phyloP scores from a whole-genome alignment of 53 echinoderm and acorn worm genomes.

The Antedon mediterranea region DNA sequence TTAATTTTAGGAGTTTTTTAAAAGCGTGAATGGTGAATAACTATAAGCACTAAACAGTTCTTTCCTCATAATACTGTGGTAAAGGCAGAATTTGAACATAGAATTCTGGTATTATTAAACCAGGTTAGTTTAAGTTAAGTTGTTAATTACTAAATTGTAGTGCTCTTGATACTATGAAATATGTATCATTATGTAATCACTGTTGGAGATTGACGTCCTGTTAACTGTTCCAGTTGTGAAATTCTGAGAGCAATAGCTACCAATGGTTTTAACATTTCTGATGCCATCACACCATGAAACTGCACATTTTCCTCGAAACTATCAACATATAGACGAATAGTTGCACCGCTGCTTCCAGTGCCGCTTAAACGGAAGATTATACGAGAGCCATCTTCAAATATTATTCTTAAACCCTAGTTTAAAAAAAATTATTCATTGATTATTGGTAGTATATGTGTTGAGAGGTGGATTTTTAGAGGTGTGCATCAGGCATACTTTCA shows the following conservation, averaged over 20 bases:
- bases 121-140: too few relatives aligned
- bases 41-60: too few relatives aligned
- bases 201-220: slow-evolving; percentile 66
- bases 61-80: too few relatives aligned
- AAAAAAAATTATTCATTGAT: not conserved
- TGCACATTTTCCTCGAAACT: slow-evolving; percentile 57
- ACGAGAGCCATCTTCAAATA: slow-evolving; percentile 77
- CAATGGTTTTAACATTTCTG: slow-evolving; percentile 56
- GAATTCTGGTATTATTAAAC: too few relatives aligned
- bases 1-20: too few relatives aligned
- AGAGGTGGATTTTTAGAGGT: too few relatives aligned
- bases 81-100: too few relatives aligned
- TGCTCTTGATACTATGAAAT: too few relatives aligned
- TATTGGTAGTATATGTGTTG: not conserved
- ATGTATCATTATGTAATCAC: slow-evolving; percentile 94
- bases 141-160: too few relatives aligned
- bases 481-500: too few relatives aligned
- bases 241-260: slow-evolving; percentile 62
- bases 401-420: slow-evolving; percentile 60
- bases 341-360: slow-evolving; percentile 74
- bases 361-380: slow-evolving; percentile 78
- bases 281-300: slow-evolving; percentile 45
- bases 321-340: slow-evolving; percentile 86
- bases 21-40: too few relatives aligned
- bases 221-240: slow-evolving; percentile 59